A percentile compares a stretch with the other conserved stretches of the same genome.
Conservation (phyloP, 2,797 vertebrate species). For the Falco cherrug region DNA sequence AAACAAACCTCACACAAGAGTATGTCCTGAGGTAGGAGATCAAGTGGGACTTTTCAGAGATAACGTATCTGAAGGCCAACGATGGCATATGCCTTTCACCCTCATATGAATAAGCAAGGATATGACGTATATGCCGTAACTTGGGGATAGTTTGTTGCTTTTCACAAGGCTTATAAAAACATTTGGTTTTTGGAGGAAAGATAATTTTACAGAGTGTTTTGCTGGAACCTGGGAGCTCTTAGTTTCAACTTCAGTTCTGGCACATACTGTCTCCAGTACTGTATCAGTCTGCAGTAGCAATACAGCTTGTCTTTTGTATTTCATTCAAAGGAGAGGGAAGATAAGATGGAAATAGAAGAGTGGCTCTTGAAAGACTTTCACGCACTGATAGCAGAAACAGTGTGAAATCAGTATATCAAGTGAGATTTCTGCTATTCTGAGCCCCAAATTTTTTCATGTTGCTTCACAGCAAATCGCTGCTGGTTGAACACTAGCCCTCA, state of each 20-base stretch:
- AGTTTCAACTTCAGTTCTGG: neutral
- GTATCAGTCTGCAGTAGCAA: neutral
- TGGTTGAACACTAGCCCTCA: neutral
- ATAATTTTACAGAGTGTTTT: neutral
- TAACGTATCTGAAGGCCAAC: neutral
- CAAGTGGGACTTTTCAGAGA: neutral
- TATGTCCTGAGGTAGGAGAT: neutral
- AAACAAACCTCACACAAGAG: neutral
- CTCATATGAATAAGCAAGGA: neutral
- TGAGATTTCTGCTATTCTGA: neutral
- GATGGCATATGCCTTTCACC: neutral
- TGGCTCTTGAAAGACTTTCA: neutral
- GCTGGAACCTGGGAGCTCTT: neutral
- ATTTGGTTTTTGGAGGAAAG: neutral
- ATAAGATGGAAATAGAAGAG: neutral
- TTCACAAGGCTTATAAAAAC: neutral
- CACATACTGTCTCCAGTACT: neutral
- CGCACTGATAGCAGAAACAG: neutral
- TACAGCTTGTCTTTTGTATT: neutral
- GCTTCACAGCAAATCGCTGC: neutral
- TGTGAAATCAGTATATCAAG: neutral
- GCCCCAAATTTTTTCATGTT: neutral
- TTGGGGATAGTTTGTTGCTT: neutral
- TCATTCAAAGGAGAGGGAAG: neutral
- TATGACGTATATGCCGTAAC: accelerated